Conservation (phyloP, 2,113 vertebrate species). For the Leucoraja erinaceus region DNA sequence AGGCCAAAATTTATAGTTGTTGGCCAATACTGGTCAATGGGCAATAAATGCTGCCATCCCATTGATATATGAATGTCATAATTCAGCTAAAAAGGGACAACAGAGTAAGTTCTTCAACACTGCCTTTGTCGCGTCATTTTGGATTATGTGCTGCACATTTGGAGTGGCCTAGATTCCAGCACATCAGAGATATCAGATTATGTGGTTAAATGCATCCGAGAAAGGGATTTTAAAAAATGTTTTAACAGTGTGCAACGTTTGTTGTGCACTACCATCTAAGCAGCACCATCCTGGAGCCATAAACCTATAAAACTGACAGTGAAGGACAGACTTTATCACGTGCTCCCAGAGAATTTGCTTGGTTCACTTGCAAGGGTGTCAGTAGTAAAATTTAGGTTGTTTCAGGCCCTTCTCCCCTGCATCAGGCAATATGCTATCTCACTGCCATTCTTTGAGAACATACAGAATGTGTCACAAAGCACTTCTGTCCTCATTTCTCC, state of each 20-base stretch:
- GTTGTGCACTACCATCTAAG: not conserved
- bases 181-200: not conserved
- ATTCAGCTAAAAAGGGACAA: too few species aligned
- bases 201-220: not conserved
- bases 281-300: not conserved
- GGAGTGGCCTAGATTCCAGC: not conserved
- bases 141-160: not conserved
- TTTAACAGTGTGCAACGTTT: not conserved
- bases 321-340: not conserved
- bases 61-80: too few species aligned
- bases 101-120: not conserved
- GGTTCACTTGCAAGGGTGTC: not conserved
- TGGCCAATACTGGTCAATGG: too few species aligned
- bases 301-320: not conserved
- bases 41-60: too few species aligned
- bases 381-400: not conserved
- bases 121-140: not conserved
- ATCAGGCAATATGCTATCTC: not conserved
- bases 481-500: not conserved
- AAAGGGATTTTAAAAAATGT: not conserved
- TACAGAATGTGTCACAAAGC: not conserved
- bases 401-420: not conserved
- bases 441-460: not conserved
- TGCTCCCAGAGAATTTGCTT: not conserved
- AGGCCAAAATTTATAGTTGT: not conserved